phyloP scores from a whole-genome alignment of 2,888 invertebrate genomes.

The Drosophila demipolita region DNA sequence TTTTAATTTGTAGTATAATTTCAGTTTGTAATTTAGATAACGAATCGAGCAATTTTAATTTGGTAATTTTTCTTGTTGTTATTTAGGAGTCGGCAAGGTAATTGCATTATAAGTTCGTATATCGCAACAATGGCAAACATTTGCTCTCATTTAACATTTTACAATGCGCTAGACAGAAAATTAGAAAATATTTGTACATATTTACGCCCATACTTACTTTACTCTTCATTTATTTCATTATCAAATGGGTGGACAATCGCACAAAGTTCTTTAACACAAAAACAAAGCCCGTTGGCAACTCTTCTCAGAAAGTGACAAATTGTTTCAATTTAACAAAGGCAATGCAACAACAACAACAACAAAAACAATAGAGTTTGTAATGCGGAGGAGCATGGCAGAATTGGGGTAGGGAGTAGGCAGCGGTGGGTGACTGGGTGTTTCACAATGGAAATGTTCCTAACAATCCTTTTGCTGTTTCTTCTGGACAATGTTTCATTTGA shows the following conservation, averaged over 20 bases:
- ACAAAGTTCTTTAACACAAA: not conserved
- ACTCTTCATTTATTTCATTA: slow-evolving; percentile 77
- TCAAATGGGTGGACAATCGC: slow-evolving; percentile 43
- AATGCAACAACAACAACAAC: slow-evolving; percentile 48
- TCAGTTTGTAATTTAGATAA: not conserved
- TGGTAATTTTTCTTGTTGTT: not conserved
- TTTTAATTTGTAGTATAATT: not conserved
- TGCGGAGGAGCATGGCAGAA: slow-evolving; percentile 4
- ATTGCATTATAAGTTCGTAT: not conserved
- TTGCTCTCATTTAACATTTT: slow-evolving; percentile 2
- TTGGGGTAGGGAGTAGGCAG: slow-evolving; percentile 1
- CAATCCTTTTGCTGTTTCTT: slow-evolving; percentile 64
- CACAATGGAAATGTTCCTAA: slow-evolving; percentile 55
- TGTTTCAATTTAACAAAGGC: slow-evolving; percentile 80
- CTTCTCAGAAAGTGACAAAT: slow-evolving; percentile 76
- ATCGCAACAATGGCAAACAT: slow-evolving; percentile 9
- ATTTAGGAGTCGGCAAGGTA: not conserved
- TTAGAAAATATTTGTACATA: slow-evolving; percentile 52
- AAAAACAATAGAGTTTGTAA: slow-evolving; percentile 41
- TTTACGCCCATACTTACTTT: slow-evolving; percentile 49
- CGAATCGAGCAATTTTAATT: not conserved
- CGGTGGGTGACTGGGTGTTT: not conserved
- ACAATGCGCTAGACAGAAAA: slow-evolving; percentile 12
- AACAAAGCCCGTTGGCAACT: slow-evolving; percentile 65
- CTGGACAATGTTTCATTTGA: slow-evolving; percentile 30